These are phyloP conservation scores for Pungitius pungitius DNA, from an alignment of 2,113 vertebrate genomes.

Conservation along the genomic window DNA sequence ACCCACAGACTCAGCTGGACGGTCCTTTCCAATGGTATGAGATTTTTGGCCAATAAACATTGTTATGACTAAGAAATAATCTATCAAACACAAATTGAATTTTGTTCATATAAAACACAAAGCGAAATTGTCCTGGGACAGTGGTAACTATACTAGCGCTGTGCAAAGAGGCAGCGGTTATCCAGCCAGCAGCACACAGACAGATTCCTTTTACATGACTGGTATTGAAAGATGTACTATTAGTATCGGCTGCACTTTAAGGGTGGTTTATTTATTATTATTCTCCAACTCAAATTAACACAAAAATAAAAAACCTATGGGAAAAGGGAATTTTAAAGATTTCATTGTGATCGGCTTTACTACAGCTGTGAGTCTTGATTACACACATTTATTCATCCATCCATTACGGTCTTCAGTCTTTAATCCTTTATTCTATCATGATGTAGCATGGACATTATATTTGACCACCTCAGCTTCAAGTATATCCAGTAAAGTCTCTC, in stretches of 20 bases:
- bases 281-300: neutral
- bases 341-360: too few species aligned
- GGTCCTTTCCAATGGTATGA: too few species aligned
- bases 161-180: neutral
- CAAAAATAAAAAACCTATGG: too few species aligned
- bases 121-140: too few species aligned
- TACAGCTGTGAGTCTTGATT: neutral
- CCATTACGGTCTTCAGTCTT: neutral
- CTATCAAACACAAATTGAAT: too few species aligned
- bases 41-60: too few species aligned
- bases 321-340: too few species aligned
- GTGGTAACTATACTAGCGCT: too few species aligned
- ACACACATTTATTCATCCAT: neutral
- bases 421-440: neutral
- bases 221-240: neutral
- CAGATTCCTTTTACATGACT: neutral
- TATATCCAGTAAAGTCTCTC: neutral
- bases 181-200: too few species aligned
- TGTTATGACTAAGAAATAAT: too few species aligned
- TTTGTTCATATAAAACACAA: too few species aligned
- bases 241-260: neutral
- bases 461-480: neutral
- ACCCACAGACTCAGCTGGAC: too few species aligned
- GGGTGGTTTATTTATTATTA: neutral
- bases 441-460: neutral